phyloP scores from a whole-genome alignment of 2,888 invertebrate species.

The Catotricha subobsoleta region DNA sequence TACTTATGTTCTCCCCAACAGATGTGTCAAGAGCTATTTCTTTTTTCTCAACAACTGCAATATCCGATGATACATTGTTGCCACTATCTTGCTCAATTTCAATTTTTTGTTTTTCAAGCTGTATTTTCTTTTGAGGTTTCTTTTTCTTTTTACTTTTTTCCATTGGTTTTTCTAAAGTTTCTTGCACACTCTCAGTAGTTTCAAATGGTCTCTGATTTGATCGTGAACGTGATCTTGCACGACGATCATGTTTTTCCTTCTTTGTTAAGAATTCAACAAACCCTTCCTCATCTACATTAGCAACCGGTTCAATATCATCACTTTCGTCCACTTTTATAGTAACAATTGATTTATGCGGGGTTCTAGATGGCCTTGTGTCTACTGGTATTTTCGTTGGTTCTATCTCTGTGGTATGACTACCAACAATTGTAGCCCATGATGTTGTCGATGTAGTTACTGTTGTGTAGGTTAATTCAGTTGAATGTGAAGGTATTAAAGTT shows the following conservation, averaged over 20 bases:
- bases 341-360: not conserved
- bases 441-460: not conserved
- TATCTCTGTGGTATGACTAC: not conserved
- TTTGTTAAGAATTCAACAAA: conserved; percentile 21
- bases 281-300: conserved; percentile 23
- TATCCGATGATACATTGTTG: no score
- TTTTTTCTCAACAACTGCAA: not conserved
- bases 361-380: conserved; percentile 9
- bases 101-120: not conserved
- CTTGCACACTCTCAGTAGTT: not conserved
- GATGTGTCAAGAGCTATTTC: not conserved
- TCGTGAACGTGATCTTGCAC: conserved; percentile 34
- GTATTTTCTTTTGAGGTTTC: not conserved
- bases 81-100: not conserved
- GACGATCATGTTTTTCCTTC: conserved; percentile 15
- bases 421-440: conserved; percentile 11
- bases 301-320: not conserved
- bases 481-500: not conserved
- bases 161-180: not conserved
- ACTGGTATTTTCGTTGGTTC: conserved; percentile 3
- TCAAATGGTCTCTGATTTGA: conserved; percentile 17
- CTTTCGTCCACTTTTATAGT: conserved; percentile 8
- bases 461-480: not conserved
- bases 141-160: not conserved
- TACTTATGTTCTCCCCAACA: conserved; percentile 26